Evolutionary conservation across 92 coral and sea anemone species (phyloP).

Genomic region (Hydrozoanthus gracilis): DNA sequence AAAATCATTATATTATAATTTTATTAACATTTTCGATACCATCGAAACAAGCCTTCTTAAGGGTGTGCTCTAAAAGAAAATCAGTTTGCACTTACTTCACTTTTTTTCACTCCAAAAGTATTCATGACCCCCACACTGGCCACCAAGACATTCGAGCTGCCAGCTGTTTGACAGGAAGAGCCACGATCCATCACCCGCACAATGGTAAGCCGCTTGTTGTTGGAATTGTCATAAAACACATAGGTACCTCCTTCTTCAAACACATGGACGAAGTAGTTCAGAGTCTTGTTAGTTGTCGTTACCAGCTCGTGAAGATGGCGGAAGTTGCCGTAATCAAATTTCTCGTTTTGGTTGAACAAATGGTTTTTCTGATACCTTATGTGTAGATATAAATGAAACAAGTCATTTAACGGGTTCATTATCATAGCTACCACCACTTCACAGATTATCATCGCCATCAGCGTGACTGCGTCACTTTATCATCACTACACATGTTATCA

Average conservation of each 20-base stretch:
- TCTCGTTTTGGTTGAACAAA: conserved; percentile 78
- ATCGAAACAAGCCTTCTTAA: too few species aligned
- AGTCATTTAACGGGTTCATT: background rate
- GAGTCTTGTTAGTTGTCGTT: conserved; percentile 81
- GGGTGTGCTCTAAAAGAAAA: background rate
- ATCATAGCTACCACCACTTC: too few species aligned
- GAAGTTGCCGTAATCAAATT: conserved; percentile 94
- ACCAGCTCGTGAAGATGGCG: conserved; percentile 86
- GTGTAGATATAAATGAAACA: background rate
- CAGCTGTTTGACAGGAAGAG: conserved; percentile 53
- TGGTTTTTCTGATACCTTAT: conserved; percentile 87
- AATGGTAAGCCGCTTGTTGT: conserved; percentile 69
- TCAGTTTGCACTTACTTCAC: conserved; percentile 60
- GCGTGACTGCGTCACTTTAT: too few species aligned
- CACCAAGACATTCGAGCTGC: conserved; percentile 47
- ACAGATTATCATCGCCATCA: too few species aligned
- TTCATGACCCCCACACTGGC: conserved; percentile 50
- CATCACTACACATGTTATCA: too few species aligned
- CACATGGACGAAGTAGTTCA: conserved; percentile 80
- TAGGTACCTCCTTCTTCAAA: conserved; percentile 87
- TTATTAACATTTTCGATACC: too few species aligned
- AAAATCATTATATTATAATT: too few species aligned
- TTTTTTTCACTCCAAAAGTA: conserved; percentile 67
- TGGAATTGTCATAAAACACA: conserved; percentile 94
- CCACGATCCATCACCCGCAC: conserved; percentile 80